Evolutionary conservation across 2,888 invertebrate genomes (phyloP), one percentile per base, ranked within the genome.

Genomic region (Hirtodrosophila confusa): DNA sequence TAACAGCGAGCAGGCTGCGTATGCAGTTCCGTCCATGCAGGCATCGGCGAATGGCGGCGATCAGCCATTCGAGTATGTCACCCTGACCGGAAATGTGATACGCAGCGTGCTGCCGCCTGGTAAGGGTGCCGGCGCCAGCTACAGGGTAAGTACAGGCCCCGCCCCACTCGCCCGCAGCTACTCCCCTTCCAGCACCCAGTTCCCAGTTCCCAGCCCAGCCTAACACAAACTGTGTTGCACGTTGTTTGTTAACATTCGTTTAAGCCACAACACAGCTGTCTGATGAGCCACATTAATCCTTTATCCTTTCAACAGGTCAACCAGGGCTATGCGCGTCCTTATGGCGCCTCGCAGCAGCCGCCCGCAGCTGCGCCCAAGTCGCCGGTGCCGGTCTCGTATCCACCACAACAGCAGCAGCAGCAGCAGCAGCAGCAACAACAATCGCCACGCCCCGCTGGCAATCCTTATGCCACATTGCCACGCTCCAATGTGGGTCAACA

Each of bases 71-170:
- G 89, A 90, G 70, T 92, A 91, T 74, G 90, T 91, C 53, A 92
- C 92, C 56, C 75, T 91, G 48, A 89, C 91, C 63, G 92, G 92
- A 69, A 91, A 90, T 71, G 90, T 92, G 65, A 92, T 92, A 69
- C 89, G 90, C 75, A 92, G 92, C 74, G 92, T 92, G 69, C 88
- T 90, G 75, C 90, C 92, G 64, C 91, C 92, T 66, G 92, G 92
- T 86, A 92, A 91, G 89, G 91, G 92, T 51, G 82, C 83, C 23
- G 83, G 82, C 66, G 65, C 83, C 71, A 89, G 74, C 72, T 91
- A 91, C 65, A 89, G 89, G 90, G 91, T 91, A 89, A 85, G 89
- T 87, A 49, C 27, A 7, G 27, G 40, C 40, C 9, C 11, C 12
- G 3, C 35, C n/a, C 24, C 4, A 7, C n/a, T n/a, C 17, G 10